Conservation (phyloP, 2,888 invertebrate genomes). For the Ophioninae sp. region DNA sequence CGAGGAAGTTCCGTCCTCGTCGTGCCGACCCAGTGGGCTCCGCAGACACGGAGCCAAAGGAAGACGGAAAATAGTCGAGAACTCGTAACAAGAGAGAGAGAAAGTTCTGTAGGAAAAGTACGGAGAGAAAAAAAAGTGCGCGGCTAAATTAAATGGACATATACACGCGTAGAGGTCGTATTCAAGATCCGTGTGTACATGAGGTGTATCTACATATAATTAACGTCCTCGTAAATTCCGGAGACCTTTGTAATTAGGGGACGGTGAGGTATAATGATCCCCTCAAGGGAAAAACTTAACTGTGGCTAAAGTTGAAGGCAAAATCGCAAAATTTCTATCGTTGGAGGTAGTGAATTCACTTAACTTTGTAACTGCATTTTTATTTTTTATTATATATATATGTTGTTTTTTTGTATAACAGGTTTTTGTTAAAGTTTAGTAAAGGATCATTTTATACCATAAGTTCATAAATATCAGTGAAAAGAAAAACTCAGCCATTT, state of each 20-base stretch:
- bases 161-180: conserved; percentile 45
- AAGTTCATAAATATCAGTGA: too few relatives aligned
- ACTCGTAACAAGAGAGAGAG: neutral
- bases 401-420: too few relatives aligned
- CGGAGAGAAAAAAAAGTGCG: conserved; percentile 40
- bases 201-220: neutral
- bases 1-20: conserved; percentile 28
- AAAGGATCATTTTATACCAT: too few relatives aligned
- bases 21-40: conserved; percentile 52
- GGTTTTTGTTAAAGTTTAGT: too few relatives aligned
- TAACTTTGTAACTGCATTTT: too few relatives aligned
- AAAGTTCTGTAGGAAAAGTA: neutral
- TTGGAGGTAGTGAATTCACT: too few relatives aligned
- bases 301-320: too few relatives aligned
- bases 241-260: conserved; percentile 77
- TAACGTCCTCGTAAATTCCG: conserved; percentile 63
- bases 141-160: conserved; percentile 51
- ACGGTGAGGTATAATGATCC: too few relatives aligned
- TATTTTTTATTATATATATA: too few relatives aligned
- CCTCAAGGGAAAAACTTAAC: too few relatives aligned
- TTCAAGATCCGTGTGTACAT: conserved; percentile 27
- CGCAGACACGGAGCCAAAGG: conserved; percentile 1
- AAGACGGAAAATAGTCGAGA: conserved; percentile 8
- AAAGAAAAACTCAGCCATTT: too few relatives aligned
- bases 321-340: too few relatives aligned